Evolutionary conservation across 37 sponge, comb jelly and placozoan species (phyloP).

Genomic region (Spongilla lacustris): DNA sequence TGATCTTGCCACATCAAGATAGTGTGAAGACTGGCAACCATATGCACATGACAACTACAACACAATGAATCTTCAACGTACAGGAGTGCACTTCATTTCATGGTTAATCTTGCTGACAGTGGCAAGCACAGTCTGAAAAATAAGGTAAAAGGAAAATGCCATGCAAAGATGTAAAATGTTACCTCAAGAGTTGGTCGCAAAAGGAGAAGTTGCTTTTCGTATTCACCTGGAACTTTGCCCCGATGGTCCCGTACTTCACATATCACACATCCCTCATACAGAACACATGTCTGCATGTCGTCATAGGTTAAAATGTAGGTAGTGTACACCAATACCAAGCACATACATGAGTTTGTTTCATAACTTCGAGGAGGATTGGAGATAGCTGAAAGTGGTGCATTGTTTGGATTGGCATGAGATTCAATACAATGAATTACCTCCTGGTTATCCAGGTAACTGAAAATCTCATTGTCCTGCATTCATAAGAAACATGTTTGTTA

Average conservation of each 20-base stretch:
- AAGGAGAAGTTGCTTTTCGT: constrained; percentile 52
- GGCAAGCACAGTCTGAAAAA: constrained; percentile 43
- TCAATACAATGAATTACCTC: constrained; percentile 39
- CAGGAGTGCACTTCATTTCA: constrained; percentile 36
- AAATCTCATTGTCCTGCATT: constrained; percentile 68
- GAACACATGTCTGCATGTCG: constrained; percentile 27
- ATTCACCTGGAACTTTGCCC: constrained; percentile 2
- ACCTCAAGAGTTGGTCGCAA: constrained; percentile 75
- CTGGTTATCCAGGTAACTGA: constrained; percentile 74
- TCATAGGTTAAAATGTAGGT: neutral
- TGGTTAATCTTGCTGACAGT: constrained; percentile 38
- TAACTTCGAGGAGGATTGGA: constrained; percentile 69
- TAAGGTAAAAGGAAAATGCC: neutral
- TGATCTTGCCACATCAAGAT: too few relatives aligned
- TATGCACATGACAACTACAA: too few relatives aligned
- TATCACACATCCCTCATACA: constrained; percentile 69
- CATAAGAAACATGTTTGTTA: neutral
- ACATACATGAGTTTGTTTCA: constrained; percentile 43
- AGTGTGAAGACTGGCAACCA: too few relatives aligned
- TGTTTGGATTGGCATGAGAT: too few relatives aligned
- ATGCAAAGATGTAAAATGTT: neutral
- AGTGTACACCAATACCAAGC: neutral
- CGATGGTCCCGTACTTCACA: constrained; percentile 80
- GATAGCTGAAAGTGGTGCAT: constrained; percentile 37
- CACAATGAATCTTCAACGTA: constrained; percentile 3